phyloP scores from a whole-genome alignment of 2,888 invertebrate genomes.

The Himalopsyche anomala region DNA sequence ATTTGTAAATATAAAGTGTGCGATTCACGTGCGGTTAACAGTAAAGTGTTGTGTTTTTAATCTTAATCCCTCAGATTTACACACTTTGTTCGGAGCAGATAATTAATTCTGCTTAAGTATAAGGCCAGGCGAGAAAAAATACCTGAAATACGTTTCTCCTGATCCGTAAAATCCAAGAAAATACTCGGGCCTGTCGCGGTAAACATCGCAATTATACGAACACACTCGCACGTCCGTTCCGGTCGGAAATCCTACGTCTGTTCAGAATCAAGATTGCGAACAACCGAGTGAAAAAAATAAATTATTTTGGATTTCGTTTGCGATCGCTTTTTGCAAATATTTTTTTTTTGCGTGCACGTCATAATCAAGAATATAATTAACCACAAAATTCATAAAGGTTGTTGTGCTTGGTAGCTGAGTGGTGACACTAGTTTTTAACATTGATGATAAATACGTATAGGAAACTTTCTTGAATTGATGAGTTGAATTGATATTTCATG shows the following conservation, averaged over 20 bases:
- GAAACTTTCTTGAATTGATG: too few relatives aligned
- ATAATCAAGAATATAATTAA: too few relatives aligned
- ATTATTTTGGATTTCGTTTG: constrained; percentile 2
- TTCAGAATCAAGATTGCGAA: constrained; percentile 26
- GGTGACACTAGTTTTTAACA: too few relatives aligned
- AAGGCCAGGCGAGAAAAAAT: constrained; percentile 18
- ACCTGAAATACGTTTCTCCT: constrained; percentile 1
- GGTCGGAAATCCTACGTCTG: constrained; percentile 26
- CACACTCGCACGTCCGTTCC: constrained; percentile 34
- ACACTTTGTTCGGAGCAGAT: neutral
- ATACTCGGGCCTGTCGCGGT: constrained; percentile 19
- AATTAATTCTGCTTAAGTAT: constrained; percentile 20
- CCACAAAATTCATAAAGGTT: too few relatives aligned
- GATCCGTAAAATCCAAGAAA: constrained; percentile 31
- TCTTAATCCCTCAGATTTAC: neutral
- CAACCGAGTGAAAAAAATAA: constrained; percentile 17
- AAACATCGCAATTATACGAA: constrained; percentile 34
- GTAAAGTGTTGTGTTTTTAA: constrained; percentile 14
- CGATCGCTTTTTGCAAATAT: neutral
- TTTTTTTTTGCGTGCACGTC: neutral
- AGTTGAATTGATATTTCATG: too few relatives aligned
- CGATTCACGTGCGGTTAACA: neutral
- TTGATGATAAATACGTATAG: too few relatives aligned
- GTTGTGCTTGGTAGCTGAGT: too few relatives aligned
- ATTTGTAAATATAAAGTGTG: neutral